Conservation (phyloP, 2,113 vertebrate species). For the Rhea pennata region DNA sequence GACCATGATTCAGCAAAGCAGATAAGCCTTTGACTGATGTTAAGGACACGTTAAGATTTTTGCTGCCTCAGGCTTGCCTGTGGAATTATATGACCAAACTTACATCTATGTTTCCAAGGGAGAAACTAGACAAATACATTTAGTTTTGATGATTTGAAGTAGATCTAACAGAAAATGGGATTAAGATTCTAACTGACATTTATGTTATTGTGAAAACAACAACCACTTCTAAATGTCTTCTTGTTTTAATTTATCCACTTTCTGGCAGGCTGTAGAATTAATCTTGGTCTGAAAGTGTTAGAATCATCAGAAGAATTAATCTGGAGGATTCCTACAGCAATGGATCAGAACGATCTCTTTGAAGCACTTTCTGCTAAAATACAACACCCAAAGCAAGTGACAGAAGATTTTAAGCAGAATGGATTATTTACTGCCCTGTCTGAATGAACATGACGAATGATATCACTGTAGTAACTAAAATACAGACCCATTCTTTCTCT, state of each 20-base stretch:
- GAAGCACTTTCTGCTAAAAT: constrained; percentile 81
- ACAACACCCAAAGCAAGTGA: constrained; percentile 77
- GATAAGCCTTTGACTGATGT: neutral
- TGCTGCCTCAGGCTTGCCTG: neutral
- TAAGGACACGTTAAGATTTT: neutral
- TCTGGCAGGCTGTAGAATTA: constrained; percentile 80
- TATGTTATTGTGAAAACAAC: neutral
- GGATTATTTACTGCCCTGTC: constrained; percentile 76
- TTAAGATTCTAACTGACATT: neutral
- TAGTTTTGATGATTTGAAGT: neutral
- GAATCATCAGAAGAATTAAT: constrained; percentile 81
- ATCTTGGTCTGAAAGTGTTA: constrained; percentile 80
- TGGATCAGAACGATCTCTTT: constrained; percentile 80
- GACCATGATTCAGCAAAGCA: neutral
- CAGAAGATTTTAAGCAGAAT: constrained; percentile 79
- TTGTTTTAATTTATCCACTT: neutral
- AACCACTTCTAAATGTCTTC: neutral
- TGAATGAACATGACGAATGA: constrained; percentile 47
- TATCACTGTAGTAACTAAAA: neutral
- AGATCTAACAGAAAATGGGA: neutral
- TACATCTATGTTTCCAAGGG: neutral
- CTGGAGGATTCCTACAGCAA: constrained; percentile 77
- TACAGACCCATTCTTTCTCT: neutral
- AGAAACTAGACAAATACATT: neutral
- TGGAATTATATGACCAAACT: neutral